Evolutionary conservation across 1,140 invertebrate species (phyloP), one percentile per base, ranked within the genome.

Genomic region (Palaemon carinicauda): DNA sequence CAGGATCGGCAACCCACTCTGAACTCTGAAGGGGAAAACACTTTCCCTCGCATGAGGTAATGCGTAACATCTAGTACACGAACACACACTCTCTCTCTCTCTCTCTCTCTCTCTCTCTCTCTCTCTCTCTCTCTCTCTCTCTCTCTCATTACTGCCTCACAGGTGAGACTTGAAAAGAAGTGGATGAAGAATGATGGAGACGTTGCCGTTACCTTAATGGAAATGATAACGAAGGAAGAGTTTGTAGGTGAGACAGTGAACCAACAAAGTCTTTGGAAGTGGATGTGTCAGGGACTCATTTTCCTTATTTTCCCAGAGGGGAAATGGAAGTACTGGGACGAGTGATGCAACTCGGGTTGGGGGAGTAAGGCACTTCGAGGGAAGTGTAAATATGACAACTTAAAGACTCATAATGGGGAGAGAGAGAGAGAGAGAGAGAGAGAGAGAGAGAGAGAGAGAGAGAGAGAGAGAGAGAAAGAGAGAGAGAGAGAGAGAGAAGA

Each of bases 41-140:
- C 41, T 41, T 41, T 4, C 41, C 41, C 41, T 41, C 41, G 41
- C 41, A 12, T 4, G 41, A 41, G 41, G 41, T 41, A 41, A 41
- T 41, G 41, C 41, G 41, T 41, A 41, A 41, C 41, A 41, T 41
- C 41, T 41, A 41, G 41, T 41, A 41, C 31, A n/a, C 74, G 31
- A 31, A 50, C 27, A 50, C 74, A 50, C 74, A 50, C 74, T 78
- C 74, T 78, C 74, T 78, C 74, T 78, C 74, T 77, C 74, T 77
- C 74, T 77, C 74, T 78, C 74, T 74, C 71, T 74, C 71, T 74
- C 71, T 74, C 71, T 74, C 71, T 74, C 71, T 74, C 71, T 74
- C 71, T 33, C 24, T 24, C 31, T 74, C 21, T 29, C 31, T 74
- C 21, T 29, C 31, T 24, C 71, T 29, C 71, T 74, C 4, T n/a